phyloP scores from a whole-genome alignment of 2,797 vertebrate genomes.

The Gymnothorax reevesii region DNA sequence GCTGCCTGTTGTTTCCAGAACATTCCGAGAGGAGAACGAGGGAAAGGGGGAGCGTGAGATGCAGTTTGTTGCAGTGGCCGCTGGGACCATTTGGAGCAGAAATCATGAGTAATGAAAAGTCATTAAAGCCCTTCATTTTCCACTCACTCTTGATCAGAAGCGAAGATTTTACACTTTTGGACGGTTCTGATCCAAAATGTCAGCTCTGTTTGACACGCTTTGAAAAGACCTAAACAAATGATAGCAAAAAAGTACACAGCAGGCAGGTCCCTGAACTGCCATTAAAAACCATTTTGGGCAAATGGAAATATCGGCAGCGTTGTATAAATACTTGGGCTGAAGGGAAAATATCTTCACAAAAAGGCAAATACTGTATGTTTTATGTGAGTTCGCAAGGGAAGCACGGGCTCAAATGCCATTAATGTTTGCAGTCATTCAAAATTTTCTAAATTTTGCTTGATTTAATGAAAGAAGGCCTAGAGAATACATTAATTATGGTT shows the following conservation, averaged over 20 bases:
- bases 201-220: slow-evolving; percentile 6
- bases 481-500: neutral
- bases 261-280: neutral
- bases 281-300: slow-evolving; percentile 3
- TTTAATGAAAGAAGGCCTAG: neutral
- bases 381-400: neutral
- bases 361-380: neutral
- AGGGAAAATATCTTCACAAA: slow-evolving; percentile 8
- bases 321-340: neutral
- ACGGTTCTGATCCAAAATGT: neutral
- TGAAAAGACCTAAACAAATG: neutral
- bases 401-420: neutral
- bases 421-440: slow-evolving; percentile 1
- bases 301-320: slow-evolving; percentile 11
- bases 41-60: neutral
- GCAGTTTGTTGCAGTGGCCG: slow-evolving; percentile 11
- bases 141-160: slow-evolving; percentile 15
- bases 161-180: slow-evolving; percentile 21
- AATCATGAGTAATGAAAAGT: slow-evolving; percentile 27
- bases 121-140: slow-evolving; percentile 26
- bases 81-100: slow-evolving; percentile 4
- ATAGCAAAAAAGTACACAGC: neutral
- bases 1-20: slow-evolving; percentile 10
- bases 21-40: neutral
- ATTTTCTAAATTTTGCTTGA: neutral